Evolutionary conservation across 2,888 invertebrate species (phyloP), one percentile per base, ranked within the genome.

Genomic region (Philaethria dido): DNA sequence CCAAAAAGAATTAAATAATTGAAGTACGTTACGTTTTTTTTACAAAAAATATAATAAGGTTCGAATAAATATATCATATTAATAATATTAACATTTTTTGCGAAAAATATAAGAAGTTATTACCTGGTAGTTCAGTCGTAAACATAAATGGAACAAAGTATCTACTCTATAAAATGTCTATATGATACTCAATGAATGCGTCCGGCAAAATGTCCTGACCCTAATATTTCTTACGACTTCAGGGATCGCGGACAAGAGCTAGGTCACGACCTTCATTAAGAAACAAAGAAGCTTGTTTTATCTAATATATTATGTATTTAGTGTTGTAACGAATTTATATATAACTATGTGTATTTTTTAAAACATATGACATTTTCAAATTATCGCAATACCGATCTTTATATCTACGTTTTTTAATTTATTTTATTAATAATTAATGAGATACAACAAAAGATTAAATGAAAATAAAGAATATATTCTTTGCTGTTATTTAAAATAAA

Each of bases 241-340:
- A 45, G 22, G 16, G 33, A 57, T 47, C 22, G 18, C 48, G 39
- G 18, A 8, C 47, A 39, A 47, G 47, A 47, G 47, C 44, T 36
- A 47, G 57, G 47, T 64, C 64, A 25, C 44, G 64, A 48, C 45
- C 64, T 64, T 16, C 25, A 14, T 64, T 64, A 29, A 57, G 20
- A 29, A 16, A 11, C 42, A 20, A 59, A 25, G 29, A 25, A 25
- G 3, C 29, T 18, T 18, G 14, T 29, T 33, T 55, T 33, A 55
- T 18, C 14, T 16, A 2, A 18, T 25, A 16, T 11, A 6, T 29
- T 42, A 57, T 25, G 9, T 25, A 1, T 42, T 8, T n/a, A 57
- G 1, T 39, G 1, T 57, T 36, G 20, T 29, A 47, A 47, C 20
- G 13, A 14, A 47, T 47, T 47, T 22, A 22, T 4, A 20, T 18